Evolutionary conservation across 2,888 invertebrate species (phyloP).

Genomic region (Linhomoeus sp.): DNA sequence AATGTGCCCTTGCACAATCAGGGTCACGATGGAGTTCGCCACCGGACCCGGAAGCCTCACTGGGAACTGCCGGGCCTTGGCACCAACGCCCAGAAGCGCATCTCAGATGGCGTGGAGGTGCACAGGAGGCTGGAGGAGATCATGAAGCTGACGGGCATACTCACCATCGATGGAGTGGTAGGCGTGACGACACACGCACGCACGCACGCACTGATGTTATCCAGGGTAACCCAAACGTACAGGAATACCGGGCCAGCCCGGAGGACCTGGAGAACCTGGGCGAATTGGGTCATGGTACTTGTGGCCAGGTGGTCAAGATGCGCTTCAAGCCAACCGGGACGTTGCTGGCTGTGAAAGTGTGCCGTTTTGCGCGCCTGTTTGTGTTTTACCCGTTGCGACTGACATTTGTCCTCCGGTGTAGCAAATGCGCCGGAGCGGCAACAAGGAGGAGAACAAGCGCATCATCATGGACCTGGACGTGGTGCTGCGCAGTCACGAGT

Average conservation of each 20-base stretch:
- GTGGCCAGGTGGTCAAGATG: constrained; percentile 95
- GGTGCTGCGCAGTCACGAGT: constrained; percentile 87
- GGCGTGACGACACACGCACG: constrained; percentile 5
- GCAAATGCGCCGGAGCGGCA: constrained; percentile 80
- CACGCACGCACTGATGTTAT: no score
- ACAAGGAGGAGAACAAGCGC: constrained; percentile 85
- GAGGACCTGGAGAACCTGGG: constrained; percentile 32
- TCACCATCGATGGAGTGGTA: constrained; percentile 53
- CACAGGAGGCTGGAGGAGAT: constrained; percentile 73
- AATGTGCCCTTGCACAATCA: no score
- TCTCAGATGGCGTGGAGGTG: constrained; percentile 33
- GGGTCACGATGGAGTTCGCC: no score
- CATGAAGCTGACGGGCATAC: constrained; percentile 71
- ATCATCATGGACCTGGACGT: constrained; percentile 98
- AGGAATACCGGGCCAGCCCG: constrained; percentile 64
- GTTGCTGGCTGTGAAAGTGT: constrained; percentile 26
- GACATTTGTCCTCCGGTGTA: constrained; percentile 9
- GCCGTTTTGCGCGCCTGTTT: no score
- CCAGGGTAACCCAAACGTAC: constrained; percentile 44
- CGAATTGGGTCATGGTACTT: constrained; percentile 43
- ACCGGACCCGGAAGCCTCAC: no score
- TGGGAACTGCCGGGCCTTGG: no score
- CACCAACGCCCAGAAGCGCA: constrained; percentile 4
- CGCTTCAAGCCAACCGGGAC: constrained; percentile 10
- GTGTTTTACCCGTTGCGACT: neutral